Conservation (phyloP, 2,113 vertebrate genomes). For the Sus scrofa region T2T-Sscrofa CM000817.6:136429501-136430000, state of each 20-base stretch:
- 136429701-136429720: no score
- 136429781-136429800: not conserved
- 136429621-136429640: fast-evolving
- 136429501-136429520: not conserved
- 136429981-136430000: not conserved
- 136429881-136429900: not conserved
- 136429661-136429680: not conserved
- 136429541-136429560: not conserved
- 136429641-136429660: not conserved
- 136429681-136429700: no score
- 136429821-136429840: not conserved
- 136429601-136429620: not conserved
- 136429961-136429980: not conserved
- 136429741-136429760: not conserved
- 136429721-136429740: not conserved
- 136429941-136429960: not conserved
- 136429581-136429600: not conserved
- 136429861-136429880: not conserved
- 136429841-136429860: not conserved
- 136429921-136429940: not conserved
- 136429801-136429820: not conserved
- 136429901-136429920: not conserved
- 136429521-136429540: not conserved
- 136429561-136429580: not conserved
- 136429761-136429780: not conserved